Evolutionary conservation across 1,140 invertebrate genomes (phyloP).

Genomic region (Trichomalopsis sarcophagae): DNA sequence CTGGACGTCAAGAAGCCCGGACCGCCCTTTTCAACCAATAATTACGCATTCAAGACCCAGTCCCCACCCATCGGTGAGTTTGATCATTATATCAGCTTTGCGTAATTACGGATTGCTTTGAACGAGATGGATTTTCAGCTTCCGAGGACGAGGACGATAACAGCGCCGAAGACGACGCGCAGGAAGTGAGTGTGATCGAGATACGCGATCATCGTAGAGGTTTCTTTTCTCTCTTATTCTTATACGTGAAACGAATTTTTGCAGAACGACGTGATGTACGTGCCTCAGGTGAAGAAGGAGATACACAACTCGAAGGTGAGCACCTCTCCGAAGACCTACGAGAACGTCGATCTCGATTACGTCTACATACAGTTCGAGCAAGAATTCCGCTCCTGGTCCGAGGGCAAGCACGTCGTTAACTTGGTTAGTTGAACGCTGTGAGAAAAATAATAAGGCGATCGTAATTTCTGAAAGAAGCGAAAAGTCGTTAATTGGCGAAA

Average conservation of each 20-base stretch:
- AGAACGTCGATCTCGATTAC: slow-evolving; percentile 81
- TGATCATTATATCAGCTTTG: neutral
- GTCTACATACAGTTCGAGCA: slow-evolving; percentile 82
- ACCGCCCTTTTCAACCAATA: slow-evolving; percentile 82
- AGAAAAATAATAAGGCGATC: too few species aligned
- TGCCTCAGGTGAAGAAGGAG: slow-evolving; percentile 72
- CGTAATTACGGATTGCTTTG: too few species aligned
- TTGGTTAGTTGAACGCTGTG: slow-evolving; percentile 53
- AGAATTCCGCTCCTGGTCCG: slow-evolving; percentile 63
- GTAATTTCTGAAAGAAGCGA: neutral
- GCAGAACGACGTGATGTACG: slow-evolving; percentile 57
- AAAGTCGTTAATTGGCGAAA: neutral
- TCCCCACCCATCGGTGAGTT: slow-evolving; percentile 20
- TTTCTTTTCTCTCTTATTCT: neutral
- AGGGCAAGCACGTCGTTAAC: slow-evolving; percentile 66
- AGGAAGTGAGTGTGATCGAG: slow-evolving; percentile 28
- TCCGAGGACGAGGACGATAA: slow-evolving; percentile 11
- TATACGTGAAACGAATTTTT: slow-evolving; percentile 41
- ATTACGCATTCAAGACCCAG: slow-evolving; percentile 75
- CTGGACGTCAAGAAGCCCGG: slow-evolving; percentile 97
- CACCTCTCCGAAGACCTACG: slow-evolving; percentile 70
- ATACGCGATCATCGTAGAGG: neutral
- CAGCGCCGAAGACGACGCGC: neutral
- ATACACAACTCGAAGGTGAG: slow-evolving; percentile 63
- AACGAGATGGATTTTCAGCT: slow-evolving; percentile 3